Conservation (phyloP, 2,113 vertebrate genomes). For the Gracilinanus agilis region DNA sequence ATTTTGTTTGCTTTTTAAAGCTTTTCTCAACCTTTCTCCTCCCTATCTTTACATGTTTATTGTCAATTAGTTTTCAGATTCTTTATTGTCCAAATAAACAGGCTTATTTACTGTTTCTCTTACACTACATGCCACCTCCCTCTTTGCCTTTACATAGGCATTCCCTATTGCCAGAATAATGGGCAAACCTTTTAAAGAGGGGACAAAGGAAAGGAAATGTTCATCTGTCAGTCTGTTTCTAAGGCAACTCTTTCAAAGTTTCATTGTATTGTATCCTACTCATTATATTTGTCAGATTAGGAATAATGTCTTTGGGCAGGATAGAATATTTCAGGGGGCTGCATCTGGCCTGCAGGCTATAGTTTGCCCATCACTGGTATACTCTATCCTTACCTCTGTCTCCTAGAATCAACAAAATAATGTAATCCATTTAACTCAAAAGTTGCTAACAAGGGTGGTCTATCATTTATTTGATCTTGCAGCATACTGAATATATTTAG, state of each 20-base stretch:
- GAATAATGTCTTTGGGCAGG: too few relatives aligned
- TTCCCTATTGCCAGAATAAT: too few relatives aligned
- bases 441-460: not conserved
- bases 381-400: not conserved
- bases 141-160: not conserved
- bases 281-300: too few relatives aligned
- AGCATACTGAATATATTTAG: slow-evolving; percentile 65
- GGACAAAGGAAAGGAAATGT: too few relatives aligned
- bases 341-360: too few relatives aligned
- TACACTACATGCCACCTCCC: not conserved
- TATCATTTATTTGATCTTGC: slow-evolving; percentile 56
- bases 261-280: too few relatives aligned
- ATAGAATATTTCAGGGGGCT: too few relatives aligned
- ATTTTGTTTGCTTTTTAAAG: not conserved
- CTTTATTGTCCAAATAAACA: not conserved
- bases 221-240: too few relatives aligned
- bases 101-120: not conserved
- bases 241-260: too few relatives aligned
- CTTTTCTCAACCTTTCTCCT: not conserved
- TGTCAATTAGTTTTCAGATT: not conserved
- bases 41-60: not conserved
- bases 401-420: not conserved
- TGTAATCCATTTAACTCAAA: not conserved
- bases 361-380: too few relatives aligned
- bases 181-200: too few relatives aligned